Evolutionary conservation across 2,113 vertebrate species (phyloP).

Genomic region (Hippocampus mohnikei): DNA sequence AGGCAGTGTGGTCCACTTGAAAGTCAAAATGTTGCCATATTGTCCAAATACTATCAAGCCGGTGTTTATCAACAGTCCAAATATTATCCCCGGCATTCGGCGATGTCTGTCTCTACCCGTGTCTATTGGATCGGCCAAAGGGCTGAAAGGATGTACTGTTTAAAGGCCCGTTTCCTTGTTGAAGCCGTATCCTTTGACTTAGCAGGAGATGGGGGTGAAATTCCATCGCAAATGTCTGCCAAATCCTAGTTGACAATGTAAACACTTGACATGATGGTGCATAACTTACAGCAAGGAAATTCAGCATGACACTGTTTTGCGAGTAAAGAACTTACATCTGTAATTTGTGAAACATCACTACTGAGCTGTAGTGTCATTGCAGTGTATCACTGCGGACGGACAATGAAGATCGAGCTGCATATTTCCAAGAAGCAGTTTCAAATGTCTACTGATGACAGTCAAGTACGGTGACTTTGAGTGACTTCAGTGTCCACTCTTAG

Average conservation of each 20-base stretch:
- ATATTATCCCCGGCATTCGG: conserved; percentile 58
- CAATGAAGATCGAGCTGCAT: too few relatives aligned
- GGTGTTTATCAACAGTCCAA: conserved; percentile 64
- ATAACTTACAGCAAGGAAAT: conserved; percentile 26
- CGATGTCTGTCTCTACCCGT: conserved; percentile 48
- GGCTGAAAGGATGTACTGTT: conserved; percentile 58
- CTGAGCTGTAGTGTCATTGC: too few relatives aligned
- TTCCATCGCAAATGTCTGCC: conserved; percentile 29
- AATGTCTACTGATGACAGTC: background rate
- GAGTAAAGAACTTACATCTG: conserved; percentile 26
- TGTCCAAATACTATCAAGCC: conserved; percentile 65
- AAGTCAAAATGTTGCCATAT: conserved; percentile 58
- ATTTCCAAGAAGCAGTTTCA: background rate
- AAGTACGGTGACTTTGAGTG: background rate
- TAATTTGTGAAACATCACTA: background rate
- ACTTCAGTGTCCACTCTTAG: background rate
- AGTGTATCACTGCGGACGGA: too few relatives aligned
- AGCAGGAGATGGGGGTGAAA: conserved; percentile 34
- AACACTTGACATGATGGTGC: conserved; percentile 46
- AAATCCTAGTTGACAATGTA: conserved; percentile 48
- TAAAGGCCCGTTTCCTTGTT: conserved; percentile 55
- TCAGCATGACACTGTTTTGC: conserved; percentile 41
- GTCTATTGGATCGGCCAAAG: conserved; percentile 37
- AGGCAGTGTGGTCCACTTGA: conserved; percentile 27
- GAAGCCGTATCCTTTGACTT: conserved; percentile 37